Evolutionary conservation across 2,888 invertebrate genomes (phyloP).

Genomic region (Steinernema carpocapsae): DNA sequence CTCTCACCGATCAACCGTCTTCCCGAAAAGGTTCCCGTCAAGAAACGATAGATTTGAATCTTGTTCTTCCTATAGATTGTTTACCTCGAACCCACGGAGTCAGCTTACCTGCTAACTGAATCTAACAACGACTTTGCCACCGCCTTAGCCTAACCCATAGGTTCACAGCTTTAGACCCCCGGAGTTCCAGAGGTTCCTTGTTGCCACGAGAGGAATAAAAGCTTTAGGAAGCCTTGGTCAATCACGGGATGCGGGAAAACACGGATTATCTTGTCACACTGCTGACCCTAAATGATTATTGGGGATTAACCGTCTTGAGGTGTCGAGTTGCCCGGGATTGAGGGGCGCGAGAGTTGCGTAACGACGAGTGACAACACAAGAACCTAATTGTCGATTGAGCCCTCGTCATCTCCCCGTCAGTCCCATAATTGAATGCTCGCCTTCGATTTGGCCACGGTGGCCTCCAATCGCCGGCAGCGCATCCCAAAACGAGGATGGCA

Average conservation of each 20-base stretch:
- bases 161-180: not conserved
- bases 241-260: constrained; percentile 27
- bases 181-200: not conserved
- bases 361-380: constrained; percentile 26
- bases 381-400: constrained; percentile 22
- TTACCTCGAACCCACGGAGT: constrained; percentile 15
- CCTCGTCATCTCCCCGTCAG: constrained; percentile 8
- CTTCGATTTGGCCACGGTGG: constrained; percentile 20
- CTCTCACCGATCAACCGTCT: constrained; percentile 5
- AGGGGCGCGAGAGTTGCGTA: constrained; percentile 22
- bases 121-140: constrained; percentile 1
- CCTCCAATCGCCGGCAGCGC: not conserved
- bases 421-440: constrained; percentile 28
- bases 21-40: constrained; percentile 20
- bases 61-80: constrained; percentile 26
- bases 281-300: constrained; percentile 30
- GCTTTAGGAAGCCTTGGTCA: not conserved
- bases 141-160: not conserved
- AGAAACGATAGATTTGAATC: constrained; percentile 2
- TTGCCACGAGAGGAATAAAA: not conserved
- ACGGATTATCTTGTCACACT: constrained; percentile 34
- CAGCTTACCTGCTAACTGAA: not conserved
- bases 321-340: constrained; percentile 19
- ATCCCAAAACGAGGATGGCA: constrained; percentile 16
- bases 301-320: constrained; percentile 12